Percentiles rank a stretch among this genome's conserved stretches.
Conservation (phyloP, 1,140 invertebrate genomes). For the Saccostrea glomerata region DNA sequence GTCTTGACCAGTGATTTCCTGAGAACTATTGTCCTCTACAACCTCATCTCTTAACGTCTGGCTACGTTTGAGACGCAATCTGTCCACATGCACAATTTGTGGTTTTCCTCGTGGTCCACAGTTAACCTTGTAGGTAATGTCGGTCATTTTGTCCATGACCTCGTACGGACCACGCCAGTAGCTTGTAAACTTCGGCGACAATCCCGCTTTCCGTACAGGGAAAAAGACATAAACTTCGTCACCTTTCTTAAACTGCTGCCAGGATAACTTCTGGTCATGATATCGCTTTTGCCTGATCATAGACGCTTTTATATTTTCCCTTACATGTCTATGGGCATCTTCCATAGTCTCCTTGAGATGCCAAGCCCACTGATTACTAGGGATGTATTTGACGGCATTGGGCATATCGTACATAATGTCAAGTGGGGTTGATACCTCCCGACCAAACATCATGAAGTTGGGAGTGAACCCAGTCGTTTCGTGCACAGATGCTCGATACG, state of each 20-base stretch:
- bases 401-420: slow-evolving; percentile 50
- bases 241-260: slow-evolving; percentile 7
- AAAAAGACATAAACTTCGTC: slow-evolving; percentile 50
- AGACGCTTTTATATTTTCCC: not conserved
- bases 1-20: not conserved
- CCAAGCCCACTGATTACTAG: slow-evolving; percentile 26
- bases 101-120: not conserved
- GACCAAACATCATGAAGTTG: slow-evolving; percentile 61
- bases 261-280: slow-evolving; percentile 42
- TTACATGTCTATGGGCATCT: slow-evolving; percentile 39
- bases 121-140: slow-evolving; percentile 39
- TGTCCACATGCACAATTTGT: slow-evolving; percentile 31
- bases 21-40: not conserved
- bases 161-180: not conserved
- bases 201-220: not conserved
- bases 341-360: slow-evolving; percentile 45
- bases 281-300: slow-evolving; percentile 48
- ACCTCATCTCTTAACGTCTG: not conserved
- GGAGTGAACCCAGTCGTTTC: slow-evolving; percentile 54
- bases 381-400: not conserved
- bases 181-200: not conserved
- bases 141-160: not conserved
- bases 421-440: slow-evolving; percentile 48
- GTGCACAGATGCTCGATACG: slow-evolving; percentile 50
- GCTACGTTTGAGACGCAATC: not conserved